Percentiles rank a stretch among this genome's conserved stretches.
Evolutionary conservation across 2,797 vertebrate species (phyloP).

Genomic region (Chelidonichthys spinosus): DNA sequence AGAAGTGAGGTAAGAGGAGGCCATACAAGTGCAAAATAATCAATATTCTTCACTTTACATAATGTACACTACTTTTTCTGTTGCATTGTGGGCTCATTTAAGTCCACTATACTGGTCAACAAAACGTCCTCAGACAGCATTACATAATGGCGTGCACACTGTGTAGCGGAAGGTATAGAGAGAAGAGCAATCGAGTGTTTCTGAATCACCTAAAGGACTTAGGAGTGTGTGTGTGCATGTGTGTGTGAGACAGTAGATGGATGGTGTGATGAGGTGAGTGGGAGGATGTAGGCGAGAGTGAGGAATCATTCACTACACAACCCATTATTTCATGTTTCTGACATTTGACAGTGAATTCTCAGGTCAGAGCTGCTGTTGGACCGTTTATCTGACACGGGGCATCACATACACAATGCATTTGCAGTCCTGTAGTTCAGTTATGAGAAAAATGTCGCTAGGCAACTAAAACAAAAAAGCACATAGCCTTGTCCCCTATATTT

Average conservation of each 20-base stretch:
- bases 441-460: not conserved
- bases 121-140: not conserved
- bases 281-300: constrained; percentile 4
- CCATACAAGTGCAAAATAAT: not conserved
- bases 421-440: too few species aligned
- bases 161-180: not conserved
- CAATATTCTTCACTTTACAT: too few species aligned
- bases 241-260: constrained; percentile 7
- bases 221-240: not conserved
- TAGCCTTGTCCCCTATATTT: not conserved
- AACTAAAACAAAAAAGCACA: not conserved
- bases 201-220: not conserved
- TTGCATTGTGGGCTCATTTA: not conserved
- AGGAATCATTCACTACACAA: not conserved
- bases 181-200: constrained; percentile 1
- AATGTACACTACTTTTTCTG: not conserved
- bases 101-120: not conserved
- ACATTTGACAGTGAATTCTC: not conserved
- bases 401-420: not conserved
- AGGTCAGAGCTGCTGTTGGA: not conserved
- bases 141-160: not conserved
- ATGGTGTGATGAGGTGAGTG: constrained; percentile 9
- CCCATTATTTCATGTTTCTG: not conserved
- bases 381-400: not conserved
- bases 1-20: not conserved